Evolutionary conservation across 2,888 invertebrate species (phyloP), one percentile per base, ranked within the genome.

Genomic region (Conchocele bisecta): DNA sequence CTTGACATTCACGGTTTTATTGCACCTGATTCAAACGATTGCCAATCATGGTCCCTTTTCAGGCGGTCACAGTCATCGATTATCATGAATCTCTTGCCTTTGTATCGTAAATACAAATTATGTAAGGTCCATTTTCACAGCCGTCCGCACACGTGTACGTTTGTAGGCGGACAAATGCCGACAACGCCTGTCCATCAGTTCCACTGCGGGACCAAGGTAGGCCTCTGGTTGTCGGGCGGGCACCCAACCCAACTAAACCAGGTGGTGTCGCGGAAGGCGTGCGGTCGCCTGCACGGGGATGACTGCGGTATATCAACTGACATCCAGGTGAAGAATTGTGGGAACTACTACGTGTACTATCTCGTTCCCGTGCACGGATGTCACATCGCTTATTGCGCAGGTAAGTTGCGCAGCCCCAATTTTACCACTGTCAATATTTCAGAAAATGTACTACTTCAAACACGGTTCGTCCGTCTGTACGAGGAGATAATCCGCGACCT

Each of bases 331-430:
- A 66, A 59, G 57, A 74, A 71, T 28, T 78, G 78, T 59, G 68
- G 68, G 42, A 60, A 35, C 1, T 68, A 50, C 35, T 68, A 37
- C 17, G 78, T 65, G 2, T 77, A 77, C 22, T 44, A 70, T 4
- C 51, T 78, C 1, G 42, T 63, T 20, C 68, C 73, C 0, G 59
- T 66, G 0, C 20, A 24, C 11, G 78, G 74, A 5, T 78, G 78
- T 35, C 59, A 60, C 7, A 26, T 65, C 11, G 71, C 74, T 3
- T 78, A 78, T 24, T 78, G 78, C 28, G 70, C 78, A 61, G 78
- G 78, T 78, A 60, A 9, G 13, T 2, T 33, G 15, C 13, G n/a
- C n/a, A n/a, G n/a, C n/a, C n/a, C n/a, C n/a, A n/a, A n/a, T n/a
- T n/a, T n/a, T n/a, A n/a, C n/a, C n/a, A n/a, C n/a, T n/a, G n/a